phyloP scores from a whole-genome alignment of 2,888 invertebrate species.

The Ormyrus nitidulus region DNA sequence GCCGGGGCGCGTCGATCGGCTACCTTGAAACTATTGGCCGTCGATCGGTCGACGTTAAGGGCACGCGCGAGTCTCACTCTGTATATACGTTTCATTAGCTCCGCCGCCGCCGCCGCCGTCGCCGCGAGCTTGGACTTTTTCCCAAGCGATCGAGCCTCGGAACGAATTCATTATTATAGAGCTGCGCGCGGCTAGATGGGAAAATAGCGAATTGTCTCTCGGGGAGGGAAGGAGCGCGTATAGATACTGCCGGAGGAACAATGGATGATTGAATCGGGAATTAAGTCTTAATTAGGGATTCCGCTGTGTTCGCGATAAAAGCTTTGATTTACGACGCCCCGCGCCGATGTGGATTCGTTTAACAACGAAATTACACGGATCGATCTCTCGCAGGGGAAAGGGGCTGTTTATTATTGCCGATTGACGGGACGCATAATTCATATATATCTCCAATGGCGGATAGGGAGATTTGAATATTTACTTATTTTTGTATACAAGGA shows the following conservation, averaged over 20 bases:
- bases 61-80: not conserved
- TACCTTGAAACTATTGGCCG: conserved; percentile 19
- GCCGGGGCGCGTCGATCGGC: not conserved
- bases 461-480: no score
- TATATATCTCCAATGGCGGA: no score
- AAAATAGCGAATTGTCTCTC: conserved; percentile 22
- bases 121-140: not conserved
- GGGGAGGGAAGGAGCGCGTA: not conserved
- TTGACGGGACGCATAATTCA: no score
- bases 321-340: conserved; percentile 20
- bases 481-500: no score
- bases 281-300: conserved; percentile 39
- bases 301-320: conserved; percentile 3
- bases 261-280: conserved; percentile 34
- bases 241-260: not conserved
- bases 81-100: no score
- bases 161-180: not conserved
- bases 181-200: not conserved
- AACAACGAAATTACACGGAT: no score
- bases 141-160: not conserved
- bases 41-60: conserved; percentile 30
- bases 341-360: not conserved
- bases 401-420: no score
- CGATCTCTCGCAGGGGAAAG: no score
- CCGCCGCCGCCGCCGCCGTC: no score